Conservation (phyloP, 2,888 invertebrate genomes). For the Drosophila helvetica region DNA sequence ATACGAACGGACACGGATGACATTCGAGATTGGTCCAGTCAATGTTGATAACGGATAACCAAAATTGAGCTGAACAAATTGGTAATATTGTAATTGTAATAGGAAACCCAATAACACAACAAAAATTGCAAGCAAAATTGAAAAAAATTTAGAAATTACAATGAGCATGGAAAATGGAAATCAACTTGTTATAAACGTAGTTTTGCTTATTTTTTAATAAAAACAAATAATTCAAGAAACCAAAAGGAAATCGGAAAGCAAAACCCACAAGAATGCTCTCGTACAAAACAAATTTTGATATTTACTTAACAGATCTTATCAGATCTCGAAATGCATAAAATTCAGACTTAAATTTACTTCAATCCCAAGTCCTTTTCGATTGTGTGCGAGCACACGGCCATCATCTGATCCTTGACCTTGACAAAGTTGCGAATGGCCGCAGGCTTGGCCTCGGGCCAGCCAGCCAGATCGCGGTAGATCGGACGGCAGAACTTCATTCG, state of each 20-base stretch:
- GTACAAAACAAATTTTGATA: constrained; percentile 10
- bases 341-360: constrained; percentile 54
- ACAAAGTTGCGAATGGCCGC: constrained; percentile 90
- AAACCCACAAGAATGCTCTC: not conserved
- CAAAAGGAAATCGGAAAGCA: not conserved
- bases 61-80: constrained; percentile 7
- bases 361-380: constrained; percentile 89
- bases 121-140: constrained; percentile 61
- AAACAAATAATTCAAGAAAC: constrained; percentile 78
- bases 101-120: constrained; percentile 42
- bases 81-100: constrained; percentile 6
- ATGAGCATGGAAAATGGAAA: constrained; percentile 78
- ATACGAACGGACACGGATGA: constrained; percentile 45
- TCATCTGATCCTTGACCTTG: constrained; percentile 90
- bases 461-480: constrained; percentile 92
- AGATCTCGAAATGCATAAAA: constrained; percentile 13
- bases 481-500: constrained; percentile 96
- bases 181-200: constrained; percentile 84
- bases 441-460: constrained; percentile 89
- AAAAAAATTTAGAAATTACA: constrained; percentile 36
- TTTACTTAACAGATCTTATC: constrained; percentile 2
- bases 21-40: constrained; percentile 37
- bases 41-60: constrained; percentile 29
- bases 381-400: constrained; percentile 91
- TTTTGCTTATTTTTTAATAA: constrained; percentile 84